Percentiles rank a stretch among this genome's conserved stretches.
These are phyloP conservation scores for Zonitis immaculata DNA, from an alignment of 2,888 invertebrate species.

Conservation along the genomic window DNA sequence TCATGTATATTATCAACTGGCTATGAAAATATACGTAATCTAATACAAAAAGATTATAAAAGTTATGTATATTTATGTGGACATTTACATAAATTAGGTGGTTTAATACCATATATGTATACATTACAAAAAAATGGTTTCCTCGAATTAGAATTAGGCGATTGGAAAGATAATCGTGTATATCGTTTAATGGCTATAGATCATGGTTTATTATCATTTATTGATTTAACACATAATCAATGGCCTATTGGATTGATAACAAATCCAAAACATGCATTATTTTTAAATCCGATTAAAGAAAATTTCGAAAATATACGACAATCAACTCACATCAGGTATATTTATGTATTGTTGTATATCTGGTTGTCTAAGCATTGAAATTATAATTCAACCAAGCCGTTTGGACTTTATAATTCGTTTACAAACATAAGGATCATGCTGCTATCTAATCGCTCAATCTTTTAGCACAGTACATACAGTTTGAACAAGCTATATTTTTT, in stretches of 20 bases:
- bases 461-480: no score
- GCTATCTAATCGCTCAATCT: no score
- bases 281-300: constrained; percentile 68
- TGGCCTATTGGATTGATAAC: constrained; percentile 84
- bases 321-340: constrained; percentile 73
- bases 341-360: no score
- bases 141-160: constrained; percentile 83
- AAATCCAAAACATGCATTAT: constrained; percentile 84
- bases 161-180: constrained; percentile 90
- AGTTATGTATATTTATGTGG: constrained; percentile 82
- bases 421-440: no score
- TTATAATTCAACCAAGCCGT: no score
- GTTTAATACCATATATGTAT: constrained; percentile 78
- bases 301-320: constrained; percentile 60
- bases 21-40: constrained; percentile 51
- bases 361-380: neutral
- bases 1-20: constrained; percentile 70
- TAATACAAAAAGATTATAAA: constrained; percentile 57
- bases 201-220: constrained; percentile 82
- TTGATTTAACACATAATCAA: constrained; percentile 66
- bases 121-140: constrained; percentile 76
- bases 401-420: no score
- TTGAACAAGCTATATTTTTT: no score
- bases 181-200: constrained; percentile 81
- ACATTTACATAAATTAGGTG: constrained; percentile 81